Evolutionary conservation across 2,113 vertebrate genomes (phyloP), one percentile per base, ranked within the genome.

Genomic region (Microcebus lehilahytsara): DNA sequence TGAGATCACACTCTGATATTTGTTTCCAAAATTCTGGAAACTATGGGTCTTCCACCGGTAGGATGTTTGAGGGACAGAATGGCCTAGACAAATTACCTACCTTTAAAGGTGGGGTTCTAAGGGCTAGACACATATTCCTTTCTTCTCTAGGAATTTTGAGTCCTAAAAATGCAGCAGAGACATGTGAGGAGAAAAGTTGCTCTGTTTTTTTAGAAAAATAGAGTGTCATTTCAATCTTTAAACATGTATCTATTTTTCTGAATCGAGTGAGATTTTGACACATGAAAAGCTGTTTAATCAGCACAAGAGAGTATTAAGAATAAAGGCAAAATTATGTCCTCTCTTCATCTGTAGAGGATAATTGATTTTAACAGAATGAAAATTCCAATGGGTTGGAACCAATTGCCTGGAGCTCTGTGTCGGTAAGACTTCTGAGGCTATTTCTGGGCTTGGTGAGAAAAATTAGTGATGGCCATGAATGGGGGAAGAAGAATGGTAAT

Each of bases 191-290:
- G 42, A 34, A 79, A 87, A 80, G 19, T 27, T 7, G 3, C 0
- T 37, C 79, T 30, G 46, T 46, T 95, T 90, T 90, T 56, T 34
- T 32, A 10, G 32, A 71, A 72, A 86, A 56, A 10, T 34, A 77
- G 69, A 51, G 88, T 27, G 51, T 34, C 10, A 46, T 72, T 32
- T 71, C 67, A 69, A 32, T 58, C 51, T 96, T 60, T 40, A 81
- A 46, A 71, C 4, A 37, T 67, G 42, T 3, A 69, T 51, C 53
- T 9, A 1, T 92, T 95, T 94, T 80, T 75, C 62, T 64, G 58
- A 87, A 71, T 87, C 37, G 34, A 42, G 27, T 80, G 53, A 89
- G 69, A 69, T 88, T 94, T 95, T 86, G 67, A 91, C 49, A 74
- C 17, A n/a, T 69, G 19, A 80, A 77, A 34, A 66, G 49, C 58